A percentile compares a stretch with the other conserved stretches of the same genome.
Evolutionary conservation across 37 sponge, comb jelly and placozoan species (phyloP).

Genomic region (Geodia barretti): DNA sequence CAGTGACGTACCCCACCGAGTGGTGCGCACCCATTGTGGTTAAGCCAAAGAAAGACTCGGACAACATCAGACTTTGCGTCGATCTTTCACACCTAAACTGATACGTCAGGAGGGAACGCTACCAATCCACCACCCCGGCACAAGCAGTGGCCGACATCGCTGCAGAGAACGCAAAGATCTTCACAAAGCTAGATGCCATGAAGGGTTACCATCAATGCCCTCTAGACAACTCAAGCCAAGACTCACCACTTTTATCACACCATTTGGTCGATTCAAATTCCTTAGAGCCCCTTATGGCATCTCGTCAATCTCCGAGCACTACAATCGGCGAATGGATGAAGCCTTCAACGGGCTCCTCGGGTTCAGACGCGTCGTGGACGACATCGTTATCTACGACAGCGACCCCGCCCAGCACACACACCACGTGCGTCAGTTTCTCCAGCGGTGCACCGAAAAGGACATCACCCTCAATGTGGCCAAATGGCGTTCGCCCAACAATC

Average conservation of each 20-base stretch:
- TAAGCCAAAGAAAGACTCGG: conserved; percentile 36
- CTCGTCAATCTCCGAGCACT: conserved; percentile 41
- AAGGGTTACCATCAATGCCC: conserved; percentile 62
- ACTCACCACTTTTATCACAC: conserved; percentile 55
- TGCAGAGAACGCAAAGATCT: conserved; percentile 21
- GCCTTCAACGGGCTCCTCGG: background rate
- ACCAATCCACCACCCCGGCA: conserved; percentile 30
- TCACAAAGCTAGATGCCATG: conserved; percentile 36
- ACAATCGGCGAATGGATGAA: background rate
- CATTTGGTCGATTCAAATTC: conserved; percentile 45
- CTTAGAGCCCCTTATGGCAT: conserved; percentile 50
- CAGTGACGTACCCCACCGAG: conserved; percentile 40
- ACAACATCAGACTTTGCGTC: conserved; percentile 39
- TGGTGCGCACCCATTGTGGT: conserved; percentile 59
- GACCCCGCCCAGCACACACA: conserved; percentile 1
- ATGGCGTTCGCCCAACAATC: background rate
- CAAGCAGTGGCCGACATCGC: conserved; percentile 47
- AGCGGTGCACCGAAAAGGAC: conserved; percentile 14
- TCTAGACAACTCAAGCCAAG: conserved; percentile 38
- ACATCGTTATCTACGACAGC: conserved; percentile 31
- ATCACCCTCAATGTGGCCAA: conserved; percentile 25
- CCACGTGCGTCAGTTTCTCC: conserved; percentile 28
- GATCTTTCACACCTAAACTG: conserved; percentile 38
- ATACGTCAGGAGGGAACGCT: conserved; percentile 27
- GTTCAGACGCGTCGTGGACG: conserved; percentile 7